Percentiles rank a stretch among this genome's conserved stretches.
Conservation (phyloP, 2,113 vertebrate genomes). For the Hippolais icterina region DNA sequence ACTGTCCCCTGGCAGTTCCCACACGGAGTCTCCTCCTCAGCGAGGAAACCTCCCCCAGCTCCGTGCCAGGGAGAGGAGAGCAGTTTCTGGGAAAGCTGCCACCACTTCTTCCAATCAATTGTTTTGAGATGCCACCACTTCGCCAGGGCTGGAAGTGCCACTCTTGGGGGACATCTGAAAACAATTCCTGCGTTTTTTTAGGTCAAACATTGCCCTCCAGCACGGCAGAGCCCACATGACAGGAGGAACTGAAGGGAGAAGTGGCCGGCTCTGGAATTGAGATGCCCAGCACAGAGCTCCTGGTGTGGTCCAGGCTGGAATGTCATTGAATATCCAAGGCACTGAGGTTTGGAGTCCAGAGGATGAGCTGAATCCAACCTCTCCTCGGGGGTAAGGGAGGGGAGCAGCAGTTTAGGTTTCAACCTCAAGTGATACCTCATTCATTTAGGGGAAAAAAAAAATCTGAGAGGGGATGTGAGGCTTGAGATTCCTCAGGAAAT, state of each 20-base stretch:
- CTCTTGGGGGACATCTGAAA: constrained; percentile 54
- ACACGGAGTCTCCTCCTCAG: not conserved
- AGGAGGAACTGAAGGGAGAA: not conserved
- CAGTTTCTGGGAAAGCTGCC: constrained; percentile 58
- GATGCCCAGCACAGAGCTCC: constrained; percentile 12
- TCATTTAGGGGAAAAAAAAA: not conserved
- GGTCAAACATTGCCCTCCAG: constrained; percentile 51
- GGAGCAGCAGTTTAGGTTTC: constrained; percentile 17
- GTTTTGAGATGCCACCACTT: constrained; percentile 44
- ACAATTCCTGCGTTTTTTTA: constrained; percentile 53
- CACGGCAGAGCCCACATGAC: constrained; percentile 21
- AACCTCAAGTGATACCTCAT: constrained; percentile 38
- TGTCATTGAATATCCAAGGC: constrained; percentile 12
- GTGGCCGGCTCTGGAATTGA: not conserved
- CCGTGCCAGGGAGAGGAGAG: constrained; percentile 9
- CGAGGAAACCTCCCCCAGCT: constrained; percentile 20
- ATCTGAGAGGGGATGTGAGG: not conserved
- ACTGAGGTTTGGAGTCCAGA: not conserved
- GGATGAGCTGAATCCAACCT: constrained; percentile 24
- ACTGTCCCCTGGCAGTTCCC: constrained; percentile 5
- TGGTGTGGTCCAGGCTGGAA: constrained; percentile 56
- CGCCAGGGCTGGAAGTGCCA: constrained; percentile 37
- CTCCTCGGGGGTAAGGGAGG: constrained; percentile 23
- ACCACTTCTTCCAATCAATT: constrained; percentile 42
- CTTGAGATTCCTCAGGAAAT: not conserved